These are phyloP conservation scores for Smittia aterrima DNA, from an alignment of 2,888 invertebrate genomes.

Conservation along the genomic window DNA sequence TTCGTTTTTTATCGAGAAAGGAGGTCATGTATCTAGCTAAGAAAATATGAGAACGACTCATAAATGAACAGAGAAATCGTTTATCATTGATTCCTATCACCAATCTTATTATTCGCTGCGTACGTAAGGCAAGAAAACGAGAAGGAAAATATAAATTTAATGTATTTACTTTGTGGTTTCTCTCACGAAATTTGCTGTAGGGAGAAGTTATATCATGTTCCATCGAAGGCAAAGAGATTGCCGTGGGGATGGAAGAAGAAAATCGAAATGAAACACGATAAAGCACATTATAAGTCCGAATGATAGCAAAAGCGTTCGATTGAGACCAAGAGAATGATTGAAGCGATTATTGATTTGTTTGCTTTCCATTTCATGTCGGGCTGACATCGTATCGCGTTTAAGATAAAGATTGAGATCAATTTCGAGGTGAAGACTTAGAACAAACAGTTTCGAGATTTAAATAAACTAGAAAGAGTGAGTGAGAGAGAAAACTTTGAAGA, in stretches of 20 bases:
- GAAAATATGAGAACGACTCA: too few relatives aligned
- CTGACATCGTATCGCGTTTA: too few relatives aligned
- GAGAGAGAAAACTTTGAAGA: neutral
- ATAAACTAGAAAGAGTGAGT: neutral
- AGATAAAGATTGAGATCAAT: neutral
- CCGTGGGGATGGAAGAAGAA: too few relatives aligned
- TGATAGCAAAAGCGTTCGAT: neutral
- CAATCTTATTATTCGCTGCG: neutral
- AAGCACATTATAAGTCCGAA: too few relatives aligned
- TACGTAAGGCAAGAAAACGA: neutral
- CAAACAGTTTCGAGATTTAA: neutral
- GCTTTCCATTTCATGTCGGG: neutral
- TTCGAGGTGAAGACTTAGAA: neutral
- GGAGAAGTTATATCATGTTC: too few relatives aligned
- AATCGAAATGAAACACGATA: too few relatives aligned
- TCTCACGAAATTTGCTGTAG: too few relatives aligned
- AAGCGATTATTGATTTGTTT: slow-evolving; percentile 11
- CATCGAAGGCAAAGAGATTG: too few relatives aligned
- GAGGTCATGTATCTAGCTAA: too few relatives aligned
- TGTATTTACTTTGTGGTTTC: neutral
- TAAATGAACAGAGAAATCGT: neutral
- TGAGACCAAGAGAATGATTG: neutral
- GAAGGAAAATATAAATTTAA: neutral
- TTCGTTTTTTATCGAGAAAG: too few relatives aligned
- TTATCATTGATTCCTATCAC: slow-evolving; percentile 8